A percentile compares a stretch with the other conserved stretches of the same genome.
phyloP scores from a whole-genome alignment of 2,113 vertebrate species.

The Oreochromis spilurus region DNA sequence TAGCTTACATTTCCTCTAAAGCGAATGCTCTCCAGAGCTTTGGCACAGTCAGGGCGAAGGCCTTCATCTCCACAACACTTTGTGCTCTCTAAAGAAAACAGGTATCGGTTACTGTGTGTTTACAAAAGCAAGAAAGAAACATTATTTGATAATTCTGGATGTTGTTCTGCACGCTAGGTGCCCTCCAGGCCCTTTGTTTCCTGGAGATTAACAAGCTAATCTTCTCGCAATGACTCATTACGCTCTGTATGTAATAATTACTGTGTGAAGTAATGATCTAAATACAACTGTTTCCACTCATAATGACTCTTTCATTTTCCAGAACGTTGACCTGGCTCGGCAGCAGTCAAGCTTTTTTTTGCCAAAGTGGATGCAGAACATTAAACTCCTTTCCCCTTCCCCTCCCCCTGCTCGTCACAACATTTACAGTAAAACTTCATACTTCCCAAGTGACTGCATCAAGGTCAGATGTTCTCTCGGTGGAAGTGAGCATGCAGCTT shows the following conservation, averaged over 20 bases:
- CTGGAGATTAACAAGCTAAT: conserved; percentile 64
- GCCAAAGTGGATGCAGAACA: conserved; percentile 62
- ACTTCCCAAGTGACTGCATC: conserved; percentile 17
- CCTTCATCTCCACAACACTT: conserved; percentile 4
- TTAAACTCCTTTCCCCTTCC: conserved; percentile 37
- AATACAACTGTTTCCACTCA: conserved; percentile 70
- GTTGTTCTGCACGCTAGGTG: neutral
- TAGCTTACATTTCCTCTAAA: conserved; percentile 27
- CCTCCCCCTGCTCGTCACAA: neutral
- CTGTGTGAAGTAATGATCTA: conserved; percentile 65
- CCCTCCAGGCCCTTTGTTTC: conserved; percentile 53
- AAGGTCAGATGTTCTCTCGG: conserved; percentile 12
- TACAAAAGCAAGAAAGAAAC: conserved; percentile 30
- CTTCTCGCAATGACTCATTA: conserved; percentile 67
- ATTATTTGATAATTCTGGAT: conserved; percentile 43
- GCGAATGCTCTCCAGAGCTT: conserved; percentile 34
- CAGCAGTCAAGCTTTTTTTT: conserved; percentile 14
- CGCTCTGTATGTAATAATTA: conserved; percentile 68
- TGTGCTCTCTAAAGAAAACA: conserved; percentile 26
- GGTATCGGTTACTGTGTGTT: conserved; percentile 43
- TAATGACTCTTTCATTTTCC: conserved; percentile 62
- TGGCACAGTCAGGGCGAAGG: conserved; percentile 4
- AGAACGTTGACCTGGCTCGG: conserved; percentile 57
- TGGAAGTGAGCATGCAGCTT: conserved; percentile 5
- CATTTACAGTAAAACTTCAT: conserved; percentile 45